Evolutionary conservation across 2,797 vertebrate genomes (phyloP), one percentile per base, ranked within the genome.

Genomic region (Rhynchotus rufescens): DNA sequence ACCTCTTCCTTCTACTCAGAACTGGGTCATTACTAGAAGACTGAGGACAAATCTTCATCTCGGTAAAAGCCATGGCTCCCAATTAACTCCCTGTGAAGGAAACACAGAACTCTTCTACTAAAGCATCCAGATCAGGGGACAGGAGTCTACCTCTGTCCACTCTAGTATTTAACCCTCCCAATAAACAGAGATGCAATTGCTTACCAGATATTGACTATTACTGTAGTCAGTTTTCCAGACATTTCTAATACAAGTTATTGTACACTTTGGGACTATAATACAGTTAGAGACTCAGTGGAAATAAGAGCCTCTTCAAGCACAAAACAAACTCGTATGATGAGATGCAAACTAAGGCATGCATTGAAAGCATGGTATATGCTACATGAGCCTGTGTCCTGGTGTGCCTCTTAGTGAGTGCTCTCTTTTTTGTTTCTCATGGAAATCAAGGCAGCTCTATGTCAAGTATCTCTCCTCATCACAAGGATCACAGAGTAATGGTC

Each of bases 11-110:
- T 91, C 97, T 97, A 57, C 90, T 69, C 22, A 90, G 60, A 68
- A 95, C 45, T 76, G 79, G 92, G 88, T 96, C 93, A 4, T 82
- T 86, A 20, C 94, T 93, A 59, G 93, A 97, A 64, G 96, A 80
- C 2, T 78, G 91, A 80, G 98, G 98, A 74, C 96, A 93, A 78
- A 99, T 98, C 97, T 99, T 99, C 98, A 99, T 97, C 93, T 99
- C 98, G 0, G 97, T 98, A 83, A 98, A 98, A 94, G 98, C 98
- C 99, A 99, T 0, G 99, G 98, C 82, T 99, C 97, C 98, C 99
- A 99, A 90, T 99, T 99, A 88, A 99, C 97, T 8, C 98, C 98
- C 98, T 99, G 83, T 20, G 42, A 88, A 84, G 68, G 81, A 30
- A 79, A 19, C 66, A 85, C 36, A 30, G 26, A 60, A 34, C 77